Percentiles rank a stretch among this genome's conserved stretches.
Conservation (phyloP, 2,797 vertebrate genomes). For the Hyperoplus lanceolatus region DNA sequence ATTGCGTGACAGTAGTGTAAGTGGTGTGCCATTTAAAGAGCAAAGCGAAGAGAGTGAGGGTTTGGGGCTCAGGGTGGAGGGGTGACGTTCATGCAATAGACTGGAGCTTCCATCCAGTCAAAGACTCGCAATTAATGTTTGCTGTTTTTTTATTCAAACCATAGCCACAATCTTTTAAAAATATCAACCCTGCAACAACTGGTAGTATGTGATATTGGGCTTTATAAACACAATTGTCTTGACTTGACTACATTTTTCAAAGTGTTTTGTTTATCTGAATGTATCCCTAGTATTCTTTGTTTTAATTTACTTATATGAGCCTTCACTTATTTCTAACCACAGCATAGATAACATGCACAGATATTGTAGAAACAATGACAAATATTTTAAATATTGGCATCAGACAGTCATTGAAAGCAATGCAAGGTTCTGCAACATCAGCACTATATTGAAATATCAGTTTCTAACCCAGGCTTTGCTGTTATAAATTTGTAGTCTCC, state of each 20-base stretch:
- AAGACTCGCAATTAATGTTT: background rate
- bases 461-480: background rate
- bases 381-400: no score
- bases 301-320: no score
- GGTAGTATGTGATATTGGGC: no score
- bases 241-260: background rate
- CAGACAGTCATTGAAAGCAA: background rate
- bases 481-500: background rate
- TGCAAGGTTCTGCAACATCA: background rate
- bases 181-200: no score
- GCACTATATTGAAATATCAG: background rate
- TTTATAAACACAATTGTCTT: no score
- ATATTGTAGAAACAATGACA: no score
- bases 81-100: background rate
- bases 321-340: background rate
- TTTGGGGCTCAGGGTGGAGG: background rate
- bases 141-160: background rate
- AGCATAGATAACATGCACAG: background rate
- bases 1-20: background rate
- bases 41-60: background rate
- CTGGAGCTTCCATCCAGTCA: background rate
- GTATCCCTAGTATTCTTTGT: background rate
- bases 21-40: background rate
- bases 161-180: background rate
- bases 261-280: background rate